phyloP scores from a whole-genome alignment of 92 coral and sea anemone species.

The Metridium senile region DNA sequence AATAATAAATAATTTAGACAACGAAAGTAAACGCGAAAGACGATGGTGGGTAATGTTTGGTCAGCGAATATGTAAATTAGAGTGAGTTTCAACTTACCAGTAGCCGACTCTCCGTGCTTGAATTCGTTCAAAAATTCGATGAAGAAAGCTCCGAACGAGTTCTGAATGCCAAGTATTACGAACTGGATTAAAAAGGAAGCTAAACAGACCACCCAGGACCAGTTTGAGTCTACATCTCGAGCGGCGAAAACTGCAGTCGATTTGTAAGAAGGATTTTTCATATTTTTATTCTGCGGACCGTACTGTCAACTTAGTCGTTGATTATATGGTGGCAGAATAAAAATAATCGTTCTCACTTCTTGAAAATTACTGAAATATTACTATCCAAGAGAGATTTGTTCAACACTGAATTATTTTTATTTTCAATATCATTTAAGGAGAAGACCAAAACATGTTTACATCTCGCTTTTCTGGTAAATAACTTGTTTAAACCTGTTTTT shows the following conservation, averaged over 20 bases:
- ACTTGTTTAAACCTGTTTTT: constrained; percentile 23
- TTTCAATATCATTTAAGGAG: neutral
- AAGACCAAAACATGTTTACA: constrained; percentile 28
- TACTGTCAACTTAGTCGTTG: too few relatives aligned
- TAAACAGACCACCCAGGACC: constrained; percentile 75
- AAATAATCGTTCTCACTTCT: neutral
- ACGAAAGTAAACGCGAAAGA: too few relatives aligned
- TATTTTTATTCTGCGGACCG: neutral
- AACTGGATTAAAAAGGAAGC: constrained; percentile 75
- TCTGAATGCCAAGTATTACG: constrained; percentile 64
- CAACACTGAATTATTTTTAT: neutral
- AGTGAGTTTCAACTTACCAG: constrained; percentile 47
- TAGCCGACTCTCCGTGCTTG: constrained; percentile 66
- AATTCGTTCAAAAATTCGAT: constrained; percentile 71
- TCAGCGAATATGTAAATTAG: too few relatives aligned
- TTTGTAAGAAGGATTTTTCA: neutral
- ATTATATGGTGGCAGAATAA: constrained; percentile 8
- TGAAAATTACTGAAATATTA: neutral
- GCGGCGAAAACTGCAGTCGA: neutral
- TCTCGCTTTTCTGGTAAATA: constrained; percentile 20
- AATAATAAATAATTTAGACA: too few relatives aligned
- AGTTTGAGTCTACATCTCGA: constrained; percentile 48
- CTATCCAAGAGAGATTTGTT: neutral
- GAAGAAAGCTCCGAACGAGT: constrained; percentile 77
- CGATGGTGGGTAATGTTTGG: too few relatives aligned